Percentiles rank a stretch among this genome's conserved stretches.
phyloP scores from a whole-genome alignment of 30 jellyfish, hydroid and myxozoan genomes.

The Aurelia aurita complex sp. Pacific region DNA sequence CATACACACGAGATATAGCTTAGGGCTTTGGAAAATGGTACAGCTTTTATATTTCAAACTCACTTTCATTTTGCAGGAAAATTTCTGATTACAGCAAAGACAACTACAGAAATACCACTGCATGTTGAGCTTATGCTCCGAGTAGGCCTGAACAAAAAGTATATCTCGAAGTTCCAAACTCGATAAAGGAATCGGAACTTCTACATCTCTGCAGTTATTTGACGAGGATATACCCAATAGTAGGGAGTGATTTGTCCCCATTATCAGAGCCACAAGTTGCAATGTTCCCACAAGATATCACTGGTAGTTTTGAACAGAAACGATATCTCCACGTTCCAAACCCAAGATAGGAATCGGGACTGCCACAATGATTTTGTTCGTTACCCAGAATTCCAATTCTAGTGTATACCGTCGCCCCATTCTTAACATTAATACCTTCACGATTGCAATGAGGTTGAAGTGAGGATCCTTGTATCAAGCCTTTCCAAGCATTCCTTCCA shows the following conservation, averaged over 20 bases:
- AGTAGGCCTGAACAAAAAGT: too few species aligned
- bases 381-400: slow-evolving; percentile 14
- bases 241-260: slow-evolving; percentile 1
- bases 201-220: neutral
- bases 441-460: slow-evolving; percentile 4
- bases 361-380: neutral
- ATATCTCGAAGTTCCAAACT: too few species aligned
- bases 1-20: too few species aligned
- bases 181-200: too few species aligned
- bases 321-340: neutral
- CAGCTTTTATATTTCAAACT: too few species aligned
- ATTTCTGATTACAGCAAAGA: too few species aligned
- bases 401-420: neutral
- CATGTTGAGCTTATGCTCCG: too few species aligned
- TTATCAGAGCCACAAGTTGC: slow-evolving; percentile 5
- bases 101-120: too few species aligned
- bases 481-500: slow-evolving; percentile 9
- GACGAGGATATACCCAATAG: neutral
- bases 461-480: slow-evolving; percentile 3
- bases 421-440: slow-evolving; percentile 15
- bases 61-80: too few species aligned
- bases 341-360: slow-evolving; percentile 2
- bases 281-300: slow-evolving; percentile 14
- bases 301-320: neutral
- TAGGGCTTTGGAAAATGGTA: too few species aligned